These are phyloP conservation scores for Atlantisia rogersi DNA, from an alignment of 2,113 vertebrate species.

Conservation along the genomic window DNA sequence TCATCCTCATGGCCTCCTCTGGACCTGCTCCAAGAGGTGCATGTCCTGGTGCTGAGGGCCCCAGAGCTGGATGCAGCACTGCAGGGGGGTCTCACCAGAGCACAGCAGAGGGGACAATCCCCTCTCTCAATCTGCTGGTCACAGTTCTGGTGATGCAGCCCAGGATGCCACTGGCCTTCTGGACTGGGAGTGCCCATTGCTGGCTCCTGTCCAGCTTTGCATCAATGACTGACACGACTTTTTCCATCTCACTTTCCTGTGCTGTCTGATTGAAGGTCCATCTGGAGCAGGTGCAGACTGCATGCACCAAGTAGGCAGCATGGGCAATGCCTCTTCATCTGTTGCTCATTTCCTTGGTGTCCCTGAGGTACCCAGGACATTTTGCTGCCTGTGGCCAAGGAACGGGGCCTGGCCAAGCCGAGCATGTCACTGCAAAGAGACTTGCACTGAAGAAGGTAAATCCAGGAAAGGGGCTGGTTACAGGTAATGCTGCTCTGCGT, in stretches of 20 bases:
- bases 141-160: no score
- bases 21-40: no score
- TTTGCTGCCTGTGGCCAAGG: background rate
- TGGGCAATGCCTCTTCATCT: accelerated
- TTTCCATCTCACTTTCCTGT: background rate
- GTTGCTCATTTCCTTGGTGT: background rate
- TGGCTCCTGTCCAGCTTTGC: no score
- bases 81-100: no score
- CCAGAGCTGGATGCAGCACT: no score
- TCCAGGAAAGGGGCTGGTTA: background rate
- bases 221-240: background rate
- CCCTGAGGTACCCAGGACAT: accelerated
- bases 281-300: background rate
- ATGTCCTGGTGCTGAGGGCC: no score
- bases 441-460: background rate
- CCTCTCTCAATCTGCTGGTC: no score
- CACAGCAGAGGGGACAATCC: no score
- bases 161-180: no score
- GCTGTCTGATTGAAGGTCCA: background rate
- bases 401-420: background rate
- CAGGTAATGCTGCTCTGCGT: background rate
- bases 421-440: background rate
- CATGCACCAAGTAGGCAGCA: background rate
- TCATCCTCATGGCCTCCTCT: no score
- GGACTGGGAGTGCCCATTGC: no score